phyloP scores from a whole-genome alignment of 2,888 invertebrate genomes.

The Penaeus monodon region DNA sequence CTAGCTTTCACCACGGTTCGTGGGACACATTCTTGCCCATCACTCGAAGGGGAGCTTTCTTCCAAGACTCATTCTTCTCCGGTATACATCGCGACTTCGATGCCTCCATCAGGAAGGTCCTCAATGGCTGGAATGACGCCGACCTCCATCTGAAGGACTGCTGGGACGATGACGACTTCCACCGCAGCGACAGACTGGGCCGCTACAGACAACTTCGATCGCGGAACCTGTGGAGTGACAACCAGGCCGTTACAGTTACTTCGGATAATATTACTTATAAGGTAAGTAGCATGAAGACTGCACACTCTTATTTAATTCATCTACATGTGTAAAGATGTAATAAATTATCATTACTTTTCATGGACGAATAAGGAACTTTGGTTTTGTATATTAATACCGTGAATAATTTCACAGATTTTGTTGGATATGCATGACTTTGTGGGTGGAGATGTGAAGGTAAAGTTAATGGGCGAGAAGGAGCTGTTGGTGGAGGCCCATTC shows the following conservation, averaged over 20 bases:
- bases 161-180: conserved; percentile 3
- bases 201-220: conserved; percentile 48
- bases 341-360: no score
- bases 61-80: conserved; percentile 54
- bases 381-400: no score
- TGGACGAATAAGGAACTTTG: no score
- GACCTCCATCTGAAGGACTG: no score
- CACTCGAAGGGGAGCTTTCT: conserved; percentile 29
- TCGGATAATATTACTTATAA: conserved; percentile 37
- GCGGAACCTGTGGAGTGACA: conserved; percentile 39
- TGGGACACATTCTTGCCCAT: not conserved
- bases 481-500: conserved; percentile 56
- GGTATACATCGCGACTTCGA: conserved; percentile 52
- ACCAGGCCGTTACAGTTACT: conserved; percentile 53
- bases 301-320: no score
- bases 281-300: conserved; percentile 15
- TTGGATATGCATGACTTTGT: conserved; percentile 61
- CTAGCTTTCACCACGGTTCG: no score
- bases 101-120: conserved; percentile 41
- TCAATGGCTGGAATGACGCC: conserved; percentile 17
- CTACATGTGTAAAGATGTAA: not conserved
- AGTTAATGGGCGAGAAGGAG: conserved; percentile 51
- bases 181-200: conserved; percentile 12
- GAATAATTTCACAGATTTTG: conserved; percentile 46
- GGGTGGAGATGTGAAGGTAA: conserved; percentile 59